Evolutionary conservation across 1,140 invertebrate genomes (phyloP).

Genomic region (Gryllus bimaculatus): DNA sequence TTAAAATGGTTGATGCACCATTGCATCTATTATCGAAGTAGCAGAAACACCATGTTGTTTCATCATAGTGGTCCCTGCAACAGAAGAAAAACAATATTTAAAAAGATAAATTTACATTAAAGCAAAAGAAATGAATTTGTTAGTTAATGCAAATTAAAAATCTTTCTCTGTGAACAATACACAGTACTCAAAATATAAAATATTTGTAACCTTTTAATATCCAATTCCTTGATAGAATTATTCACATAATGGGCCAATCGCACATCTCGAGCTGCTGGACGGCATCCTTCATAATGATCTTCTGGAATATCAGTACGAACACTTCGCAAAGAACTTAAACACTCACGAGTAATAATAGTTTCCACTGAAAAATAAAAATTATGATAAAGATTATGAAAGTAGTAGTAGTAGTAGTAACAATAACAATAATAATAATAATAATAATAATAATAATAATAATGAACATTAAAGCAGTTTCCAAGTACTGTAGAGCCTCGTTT

Average conservation of each 20-base stretch:
- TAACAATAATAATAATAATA: too few relatives aligned
- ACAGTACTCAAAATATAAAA: neutral
- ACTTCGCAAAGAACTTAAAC: constrained; percentile 66
- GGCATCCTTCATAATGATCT: constrained; percentile 82
- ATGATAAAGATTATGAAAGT: too few relatives aligned
- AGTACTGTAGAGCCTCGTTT: too few relatives aligned
- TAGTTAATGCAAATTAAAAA: too few relatives aligned
- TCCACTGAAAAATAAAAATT: constrained; percentile 44
- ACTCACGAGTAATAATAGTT: constrained; percentile 72
- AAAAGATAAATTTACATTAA: neutral
- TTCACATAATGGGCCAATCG: constrained; percentile 79
- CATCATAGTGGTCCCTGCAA: constrained; percentile 69
- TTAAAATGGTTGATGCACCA: constrained; percentile 26
- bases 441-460: too few relatives aligned
- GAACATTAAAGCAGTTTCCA: too few relatives aligned
- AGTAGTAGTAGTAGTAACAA: too few relatives aligned
- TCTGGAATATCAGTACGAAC: constrained; percentile 81
- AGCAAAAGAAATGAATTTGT: too few relatives aligned
- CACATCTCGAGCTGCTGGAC: constrained; percentile 65
- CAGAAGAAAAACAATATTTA: constrained; percentile 25
- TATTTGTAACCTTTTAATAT: constrained; percentile 58
- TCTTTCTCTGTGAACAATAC: too few relatives aligned
- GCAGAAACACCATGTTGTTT: constrained; percentile 83
- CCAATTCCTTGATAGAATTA: constrained; percentile 74
- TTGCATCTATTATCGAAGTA: constrained; percentile 87